Percentiles rank a stretch among this genome's conserved stretches.
These are phyloP conservation scores for Hydrotaea diabolus DNA, from an alignment of 2,888 invertebrate genomes.

Conservation along the genomic window DNA sequence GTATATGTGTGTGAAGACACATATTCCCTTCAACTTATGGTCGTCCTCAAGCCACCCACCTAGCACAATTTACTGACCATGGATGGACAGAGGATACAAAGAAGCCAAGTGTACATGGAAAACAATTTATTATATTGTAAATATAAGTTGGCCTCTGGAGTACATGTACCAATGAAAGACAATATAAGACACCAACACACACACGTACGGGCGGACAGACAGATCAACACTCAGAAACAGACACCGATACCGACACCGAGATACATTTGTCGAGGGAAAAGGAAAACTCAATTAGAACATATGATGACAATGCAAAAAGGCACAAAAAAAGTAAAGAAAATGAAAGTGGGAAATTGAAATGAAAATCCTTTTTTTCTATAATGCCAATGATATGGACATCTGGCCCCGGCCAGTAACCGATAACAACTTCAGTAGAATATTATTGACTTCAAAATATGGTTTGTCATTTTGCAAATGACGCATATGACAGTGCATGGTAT, in stretches of 20 bases:
- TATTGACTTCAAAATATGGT: no score
- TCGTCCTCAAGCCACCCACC: no score
- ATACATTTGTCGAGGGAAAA: background rate
- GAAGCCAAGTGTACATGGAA: conserved; percentile 21
- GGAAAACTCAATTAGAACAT: conserved; percentile 60
- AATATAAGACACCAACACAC: no score
- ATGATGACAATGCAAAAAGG: conserved; percentile 36
- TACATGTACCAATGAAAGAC: background rate
- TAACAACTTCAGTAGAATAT: no score
- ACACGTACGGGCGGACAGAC: background rate
- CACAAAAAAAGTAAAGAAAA: background rate
- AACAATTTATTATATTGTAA: conserved; percentile 61
- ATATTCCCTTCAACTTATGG: background rate
- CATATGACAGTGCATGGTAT: no score
- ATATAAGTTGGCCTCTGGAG: conserved; percentile 46
- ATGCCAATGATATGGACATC: no score
- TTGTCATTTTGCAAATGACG: no score
- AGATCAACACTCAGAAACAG: background rate
- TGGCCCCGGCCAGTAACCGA: no score
- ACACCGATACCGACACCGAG: background rate
- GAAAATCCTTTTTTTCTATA: conserved; percentile 18
- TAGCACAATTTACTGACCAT: background rate
- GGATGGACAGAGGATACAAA: background rate
- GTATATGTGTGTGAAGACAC: background rate
- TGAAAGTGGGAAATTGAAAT: conserved; percentile 40